Percentiles rank a stretch among this genome's conserved stretches.
phyloP scores from a whole-genome alignment of 2,113 vertebrate species.

The Myrmophylax atrothorax region DNA sequence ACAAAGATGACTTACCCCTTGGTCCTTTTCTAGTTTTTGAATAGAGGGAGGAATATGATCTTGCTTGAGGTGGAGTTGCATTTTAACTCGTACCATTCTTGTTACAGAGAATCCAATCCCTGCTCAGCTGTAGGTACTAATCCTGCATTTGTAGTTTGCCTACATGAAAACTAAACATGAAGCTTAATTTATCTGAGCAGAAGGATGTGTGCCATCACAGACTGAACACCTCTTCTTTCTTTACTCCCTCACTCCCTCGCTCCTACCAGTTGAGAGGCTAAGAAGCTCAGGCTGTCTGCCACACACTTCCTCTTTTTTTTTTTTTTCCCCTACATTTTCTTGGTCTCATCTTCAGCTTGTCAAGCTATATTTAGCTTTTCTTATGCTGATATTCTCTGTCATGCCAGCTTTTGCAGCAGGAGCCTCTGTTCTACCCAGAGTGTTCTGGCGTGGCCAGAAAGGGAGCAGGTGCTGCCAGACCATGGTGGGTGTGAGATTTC shows the following conservation, averaged over 20 bases:
- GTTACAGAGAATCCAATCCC: neutral
- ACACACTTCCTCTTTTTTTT: too few species aligned
- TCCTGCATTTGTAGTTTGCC: neutral
- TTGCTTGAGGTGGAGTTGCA: neutral
- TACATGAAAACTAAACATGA: neutral
- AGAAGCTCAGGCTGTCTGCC: neutral
- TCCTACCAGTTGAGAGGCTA: neutral
- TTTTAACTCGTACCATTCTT: neutral
- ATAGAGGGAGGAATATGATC: neutral
- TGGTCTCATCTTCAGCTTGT: neutral
- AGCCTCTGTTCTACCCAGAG: neutral
- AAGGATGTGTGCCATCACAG: neutral
- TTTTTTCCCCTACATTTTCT: neutral
- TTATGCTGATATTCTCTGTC: neutral
- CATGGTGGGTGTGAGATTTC: neutral
- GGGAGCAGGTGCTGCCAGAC: neutral
- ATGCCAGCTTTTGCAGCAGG: neutral
- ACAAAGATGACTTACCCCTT: neutral
- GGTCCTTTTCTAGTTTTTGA: neutral
- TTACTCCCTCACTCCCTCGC: neutral
- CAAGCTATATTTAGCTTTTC: neutral
- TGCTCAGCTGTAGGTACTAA: neutral
- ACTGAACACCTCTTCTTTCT: neutral
- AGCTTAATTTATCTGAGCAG: neutral
- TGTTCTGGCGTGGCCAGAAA: neutral